Conservation (phyloP, 2,113 vertebrate genomes). For the Antigone vipio region DNA sequence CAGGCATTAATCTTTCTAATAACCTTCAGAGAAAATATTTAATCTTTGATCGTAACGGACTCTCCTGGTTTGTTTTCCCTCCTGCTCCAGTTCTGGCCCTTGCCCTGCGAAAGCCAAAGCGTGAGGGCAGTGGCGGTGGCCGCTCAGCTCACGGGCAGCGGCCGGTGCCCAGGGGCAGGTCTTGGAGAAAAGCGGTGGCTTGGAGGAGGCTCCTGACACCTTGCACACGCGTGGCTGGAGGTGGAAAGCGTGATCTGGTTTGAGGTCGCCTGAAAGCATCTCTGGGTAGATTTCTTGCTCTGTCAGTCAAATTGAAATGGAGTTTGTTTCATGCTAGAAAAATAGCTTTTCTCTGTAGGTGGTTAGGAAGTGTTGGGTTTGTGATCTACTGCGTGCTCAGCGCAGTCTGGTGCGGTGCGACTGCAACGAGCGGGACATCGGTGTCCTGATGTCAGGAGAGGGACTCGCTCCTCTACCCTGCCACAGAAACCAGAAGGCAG, state of each 20-base stretch:
- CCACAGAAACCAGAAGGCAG: neutral
- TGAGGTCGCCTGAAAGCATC: neutral
- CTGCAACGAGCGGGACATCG: accelerated
- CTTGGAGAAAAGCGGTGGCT: accelerated
- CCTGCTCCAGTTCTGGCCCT: neutral
- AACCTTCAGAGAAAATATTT: neutral
- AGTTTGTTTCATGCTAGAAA: neutral
- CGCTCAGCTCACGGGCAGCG: accelerated
- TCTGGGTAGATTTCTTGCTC: accelerated
- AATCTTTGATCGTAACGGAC: too few relatives aligned
- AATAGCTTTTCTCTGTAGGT: neutral
- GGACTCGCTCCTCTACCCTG: neutral
- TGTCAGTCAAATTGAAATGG: neutral
- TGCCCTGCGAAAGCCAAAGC: accelerated
- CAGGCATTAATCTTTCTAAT: neutral
- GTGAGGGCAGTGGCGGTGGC: neutral
- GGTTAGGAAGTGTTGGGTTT: accelerated
- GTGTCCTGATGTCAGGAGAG: neutral
- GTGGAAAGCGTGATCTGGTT: neutral
- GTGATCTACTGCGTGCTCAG: accelerated
- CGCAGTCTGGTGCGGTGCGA: accelerated
- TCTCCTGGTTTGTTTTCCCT: neutral
- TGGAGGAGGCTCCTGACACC: neutral
- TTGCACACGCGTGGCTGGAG: accelerated
- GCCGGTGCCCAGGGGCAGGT: neutral